Base-by-base conservation (phyloP, 2,797 vertebrate species). In the Triplophysa bombifrons region DNA sequence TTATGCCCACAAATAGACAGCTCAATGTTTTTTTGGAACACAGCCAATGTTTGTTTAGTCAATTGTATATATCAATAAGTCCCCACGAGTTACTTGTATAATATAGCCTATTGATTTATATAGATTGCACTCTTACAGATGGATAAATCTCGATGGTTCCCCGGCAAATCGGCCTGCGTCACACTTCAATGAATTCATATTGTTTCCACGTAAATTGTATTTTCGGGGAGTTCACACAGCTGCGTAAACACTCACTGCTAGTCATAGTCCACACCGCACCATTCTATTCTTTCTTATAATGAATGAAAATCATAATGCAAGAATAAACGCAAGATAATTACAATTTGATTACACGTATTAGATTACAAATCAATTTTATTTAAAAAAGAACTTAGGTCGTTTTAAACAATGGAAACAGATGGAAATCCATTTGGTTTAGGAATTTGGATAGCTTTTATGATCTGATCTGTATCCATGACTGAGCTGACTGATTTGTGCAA, bases 221-320 rank as follows among this genome's bases (percentile, higher is more conserved):
- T 77, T 78, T 71, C 44, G 30, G 69, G 34, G 68, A 72, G 46
- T 80, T 74, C 34, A 38, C 79, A 76, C 82, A 85, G 84, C 84
- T 82, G 82, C 60, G 30, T 80, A 77, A 85, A 82, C 84, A 85
- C 68, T 71, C 56, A 44, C 60, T 83, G 72, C 68, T 34, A 34
- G 11, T 27, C 34, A 50, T 50, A 80, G 73, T 80, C 38, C 74
- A 69, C 67, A 74, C 69, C 41, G 44, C 67, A 64, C 51, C 69
- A 9, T 30, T 53, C 10, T 46, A 7, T 48, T 71, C 12, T 70
- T 68, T 46, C 25, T 56, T 46, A 20, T 64, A 41, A 27, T 56
- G 25, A 66, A 66, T 76, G 20, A 66, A 19, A 74, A 46, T 30
- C 27, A 1, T 16, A 61, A 30, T 65, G 38, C 38, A 77, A 69